These are phyloP conservation scores for Enteromius mattozi DNA, from an alignment of 2,797 vertebrate species.

Conservation along the genomic window DNA sequence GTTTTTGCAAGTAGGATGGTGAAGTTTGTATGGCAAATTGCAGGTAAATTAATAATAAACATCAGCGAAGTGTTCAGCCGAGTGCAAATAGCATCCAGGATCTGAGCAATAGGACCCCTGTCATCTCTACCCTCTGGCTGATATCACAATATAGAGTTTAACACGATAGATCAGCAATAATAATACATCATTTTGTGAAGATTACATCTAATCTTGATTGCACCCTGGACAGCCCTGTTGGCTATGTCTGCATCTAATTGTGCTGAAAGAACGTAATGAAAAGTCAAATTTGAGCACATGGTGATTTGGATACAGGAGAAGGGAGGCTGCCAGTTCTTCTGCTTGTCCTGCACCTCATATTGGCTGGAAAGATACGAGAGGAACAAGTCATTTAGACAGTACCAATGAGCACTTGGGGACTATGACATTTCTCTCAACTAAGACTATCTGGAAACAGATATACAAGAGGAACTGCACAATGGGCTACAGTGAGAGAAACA, in stretches of 20 bases:
- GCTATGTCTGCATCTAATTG: not conserved
- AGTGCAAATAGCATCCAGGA: conserved; percentile 14
- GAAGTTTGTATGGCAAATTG: conserved; percentile 45
- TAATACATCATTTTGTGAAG: conserved; percentile 13
- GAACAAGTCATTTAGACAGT: conserved; percentile 41
- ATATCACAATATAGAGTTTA: conserved; percentile 21
- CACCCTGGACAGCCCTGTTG: not conserved
- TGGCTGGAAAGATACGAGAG: conserved; percentile 16
- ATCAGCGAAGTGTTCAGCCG: conserved; percentile 15
- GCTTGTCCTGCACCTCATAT: conserved; percentile 30
- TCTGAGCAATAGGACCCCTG: not conserved
- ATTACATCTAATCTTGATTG: conserved; percentile 32
- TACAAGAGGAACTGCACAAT: conserved; percentile 37
- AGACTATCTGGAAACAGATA: conserved; percentile 44
- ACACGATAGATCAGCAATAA: conserved; percentile 16
- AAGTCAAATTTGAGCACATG: conserved; percentile 12
- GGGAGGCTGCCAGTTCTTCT: conserved; percentile 43
- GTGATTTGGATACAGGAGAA: conserved; percentile 33
- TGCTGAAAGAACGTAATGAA: not conserved
- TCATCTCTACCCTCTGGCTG: not conserved
- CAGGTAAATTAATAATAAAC: conserved; percentile 38
- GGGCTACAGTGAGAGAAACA: conserved; percentile 37
- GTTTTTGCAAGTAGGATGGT: conserved; percentile 32
- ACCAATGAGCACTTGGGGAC: conserved; percentile 36
- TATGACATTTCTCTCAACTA: conserved; percentile 52